A percentile compares a stretch with the other conserved stretches of the same genome.
Conservation (phyloP, 2,888 invertebrate species). For the Synanthedon andrenaeformis region DNA sequence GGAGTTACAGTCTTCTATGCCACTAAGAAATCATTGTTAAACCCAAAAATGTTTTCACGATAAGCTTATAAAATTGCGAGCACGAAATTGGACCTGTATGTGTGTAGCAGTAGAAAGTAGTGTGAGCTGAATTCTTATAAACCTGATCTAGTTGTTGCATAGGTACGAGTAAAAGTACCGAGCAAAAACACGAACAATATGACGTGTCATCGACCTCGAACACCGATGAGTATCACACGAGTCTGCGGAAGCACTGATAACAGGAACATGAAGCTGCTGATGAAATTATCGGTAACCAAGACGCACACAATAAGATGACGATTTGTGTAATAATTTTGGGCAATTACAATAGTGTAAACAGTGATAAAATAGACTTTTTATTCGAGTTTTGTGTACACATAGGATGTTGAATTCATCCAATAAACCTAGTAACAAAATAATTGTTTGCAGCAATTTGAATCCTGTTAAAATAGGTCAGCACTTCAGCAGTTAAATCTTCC, state of each 20-base stretch:
- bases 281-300: constrained; percentile 14
- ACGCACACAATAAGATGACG: constrained; percentile 4
- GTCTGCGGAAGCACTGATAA: background rate
- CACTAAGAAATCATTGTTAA: no score
- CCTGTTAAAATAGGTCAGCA: background rate
- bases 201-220: constrained; percentile 17
- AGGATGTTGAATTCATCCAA: no score
- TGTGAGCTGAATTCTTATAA: background rate
- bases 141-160: background rate
- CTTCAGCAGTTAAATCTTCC: background rate
- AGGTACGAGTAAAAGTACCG: background rate
- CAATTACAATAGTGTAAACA: no score
- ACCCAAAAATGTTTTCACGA: no score
- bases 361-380: no score
- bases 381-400: no score
- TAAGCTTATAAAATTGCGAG: no score
- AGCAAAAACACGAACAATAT: background rate
- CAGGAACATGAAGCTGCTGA: constrained; percentile 10
- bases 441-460: background rate
- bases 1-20: background rate
- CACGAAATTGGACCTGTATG: background rate
- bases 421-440: background rate
- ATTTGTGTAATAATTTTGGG: no score
- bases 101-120: background rate
- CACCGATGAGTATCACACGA: background rate